Evolutionary conservation across 1,140 invertebrate species (phyloP).

Genomic region (Acromyrmex echinatior): DNA sequence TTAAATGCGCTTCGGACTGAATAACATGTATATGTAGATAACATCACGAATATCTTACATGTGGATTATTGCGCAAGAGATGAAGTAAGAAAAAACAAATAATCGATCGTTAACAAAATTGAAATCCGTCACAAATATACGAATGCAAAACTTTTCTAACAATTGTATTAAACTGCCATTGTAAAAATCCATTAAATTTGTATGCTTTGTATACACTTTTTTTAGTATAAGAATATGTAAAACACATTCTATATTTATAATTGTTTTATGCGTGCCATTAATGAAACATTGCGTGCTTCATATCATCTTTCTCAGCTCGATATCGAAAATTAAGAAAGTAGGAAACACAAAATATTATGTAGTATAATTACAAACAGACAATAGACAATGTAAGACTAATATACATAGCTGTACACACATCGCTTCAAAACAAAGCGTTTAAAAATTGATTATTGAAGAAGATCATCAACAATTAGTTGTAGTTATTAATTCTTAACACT

Average conservation of each 20-base stretch:
- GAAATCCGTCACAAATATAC: neutral
- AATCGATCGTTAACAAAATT: neutral
- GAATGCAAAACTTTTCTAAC: neutral
- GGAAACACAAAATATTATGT: slow-evolving; percentile 8
- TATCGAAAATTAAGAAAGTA: slow-evolving; percentile 16
- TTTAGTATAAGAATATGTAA: neutral
- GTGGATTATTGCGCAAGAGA: neutral
- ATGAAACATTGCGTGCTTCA: neutral
- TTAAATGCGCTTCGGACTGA: slow-evolving; percentile 17
- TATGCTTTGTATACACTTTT: neutral
- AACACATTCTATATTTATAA: no score
- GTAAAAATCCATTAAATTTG: neutral
- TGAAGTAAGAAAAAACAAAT: neutral
- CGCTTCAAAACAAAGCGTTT: neutral
- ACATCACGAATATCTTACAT: neutral
- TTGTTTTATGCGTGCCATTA: neutral
- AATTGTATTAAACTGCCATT: neutral
- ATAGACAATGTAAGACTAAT: neutral
- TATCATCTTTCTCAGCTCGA: neutral
- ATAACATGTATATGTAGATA: slow-evolving; percentile 6
- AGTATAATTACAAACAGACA: neutral
- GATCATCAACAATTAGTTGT: neutral
- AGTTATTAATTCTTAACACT: neutral
- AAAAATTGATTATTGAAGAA: neutral
- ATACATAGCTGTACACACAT: no score